Evolutionary conservation across 2,888 invertebrate species (phyloP).

Genomic region (Erebia aethiops): DNA sequence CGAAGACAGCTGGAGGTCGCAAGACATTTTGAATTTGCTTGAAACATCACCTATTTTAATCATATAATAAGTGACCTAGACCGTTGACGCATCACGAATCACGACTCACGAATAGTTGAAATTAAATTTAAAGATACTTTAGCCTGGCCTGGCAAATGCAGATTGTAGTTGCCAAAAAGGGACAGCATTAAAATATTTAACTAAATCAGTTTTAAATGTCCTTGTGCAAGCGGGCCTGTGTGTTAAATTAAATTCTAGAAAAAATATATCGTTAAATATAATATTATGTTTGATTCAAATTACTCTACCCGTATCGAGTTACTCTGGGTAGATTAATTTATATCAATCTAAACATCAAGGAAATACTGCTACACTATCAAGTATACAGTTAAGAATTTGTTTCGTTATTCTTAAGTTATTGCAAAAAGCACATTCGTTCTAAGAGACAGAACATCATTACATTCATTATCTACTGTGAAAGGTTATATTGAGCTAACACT

Average conservation of each 20-base stretch:
- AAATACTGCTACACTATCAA: too few relatives aligned
- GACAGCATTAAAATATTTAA: too few relatives aligned
- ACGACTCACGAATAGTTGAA: background rate
- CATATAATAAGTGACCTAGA: too few relatives aligned
- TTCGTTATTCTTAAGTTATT: background rate
- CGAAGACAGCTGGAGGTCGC: constrained; percentile 1
- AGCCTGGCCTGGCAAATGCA: too few relatives aligned
- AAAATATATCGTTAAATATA: background rate
- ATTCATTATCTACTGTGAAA: background rate
- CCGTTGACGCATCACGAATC: background rate
- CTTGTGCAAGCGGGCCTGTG: too few relatives aligned
- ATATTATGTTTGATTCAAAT: too few relatives aligned
- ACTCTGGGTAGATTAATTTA: too few relatives aligned
- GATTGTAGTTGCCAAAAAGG: too few relatives aligned
- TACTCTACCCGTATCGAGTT: too few relatives aligned
- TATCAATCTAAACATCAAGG: too few relatives aligned
- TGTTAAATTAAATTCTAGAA: background rate
- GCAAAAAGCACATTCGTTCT: background rate
- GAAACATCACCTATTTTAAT: background rate
- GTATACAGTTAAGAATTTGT: background rate
- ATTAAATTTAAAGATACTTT: too few relatives aligned
- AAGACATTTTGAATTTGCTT: background rate
- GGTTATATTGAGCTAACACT: background rate
- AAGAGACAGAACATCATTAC: background rate
- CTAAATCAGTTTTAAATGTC: too few relatives aligned